A percentile compares a stretch with the other conserved stretches of the same genome.
Conservation (phyloP, 37 sponge, comb jelly and placozoan species). For the Hexactinellida sp. region DNA sequence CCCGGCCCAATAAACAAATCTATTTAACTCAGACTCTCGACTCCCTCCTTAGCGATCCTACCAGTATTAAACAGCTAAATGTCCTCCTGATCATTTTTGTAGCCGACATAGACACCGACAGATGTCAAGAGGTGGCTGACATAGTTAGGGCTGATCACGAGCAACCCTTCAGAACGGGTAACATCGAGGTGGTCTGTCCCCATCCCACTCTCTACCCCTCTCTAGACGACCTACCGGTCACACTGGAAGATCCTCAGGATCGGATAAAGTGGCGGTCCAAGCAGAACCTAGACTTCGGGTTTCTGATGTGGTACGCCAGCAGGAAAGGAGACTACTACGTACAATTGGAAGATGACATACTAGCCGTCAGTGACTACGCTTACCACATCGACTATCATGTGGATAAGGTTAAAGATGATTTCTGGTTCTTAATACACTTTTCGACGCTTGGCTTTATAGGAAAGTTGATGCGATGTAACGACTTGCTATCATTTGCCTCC, state of each 20-base stretch:
- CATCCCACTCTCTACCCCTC: constrained; percentile 18
- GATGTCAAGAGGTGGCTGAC: not conserved
- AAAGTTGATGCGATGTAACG: not conserved
- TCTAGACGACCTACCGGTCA: not conserved
- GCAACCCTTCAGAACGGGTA: not conserved
- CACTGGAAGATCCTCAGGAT: constrained; percentile 7
- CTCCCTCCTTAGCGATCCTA: not conserved
- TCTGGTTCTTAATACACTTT: constrained; percentile 18
- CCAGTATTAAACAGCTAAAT: not conserved
- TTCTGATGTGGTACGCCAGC: not conserved
- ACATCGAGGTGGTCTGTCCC: constrained; percentile 11
- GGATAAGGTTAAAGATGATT: constrained; percentile 7
- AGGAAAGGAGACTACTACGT: constrained; percentile 17
- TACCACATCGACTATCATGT: not conserved
- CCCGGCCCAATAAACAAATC: not conserved
- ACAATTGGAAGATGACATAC: constrained; percentile 26
- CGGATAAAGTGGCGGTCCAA: constrained; percentile 20
- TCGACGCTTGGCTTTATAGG: constrained; percentile 20
- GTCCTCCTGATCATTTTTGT: constrained; percentile 15
- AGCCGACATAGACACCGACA: constrained; percentile 17
- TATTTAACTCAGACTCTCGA: not conserved
- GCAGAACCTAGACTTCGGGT: constrained; percentile 20
- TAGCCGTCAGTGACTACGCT: not conserved
- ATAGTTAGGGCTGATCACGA: not conserved
- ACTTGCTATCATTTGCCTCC: not conserved